Evolutionary conservation across 1,140 invertebrate genomes (phyloP), one percentile per base, ranked within the genome.

Genomic region (Lutraria rhynchaena): DNA sequence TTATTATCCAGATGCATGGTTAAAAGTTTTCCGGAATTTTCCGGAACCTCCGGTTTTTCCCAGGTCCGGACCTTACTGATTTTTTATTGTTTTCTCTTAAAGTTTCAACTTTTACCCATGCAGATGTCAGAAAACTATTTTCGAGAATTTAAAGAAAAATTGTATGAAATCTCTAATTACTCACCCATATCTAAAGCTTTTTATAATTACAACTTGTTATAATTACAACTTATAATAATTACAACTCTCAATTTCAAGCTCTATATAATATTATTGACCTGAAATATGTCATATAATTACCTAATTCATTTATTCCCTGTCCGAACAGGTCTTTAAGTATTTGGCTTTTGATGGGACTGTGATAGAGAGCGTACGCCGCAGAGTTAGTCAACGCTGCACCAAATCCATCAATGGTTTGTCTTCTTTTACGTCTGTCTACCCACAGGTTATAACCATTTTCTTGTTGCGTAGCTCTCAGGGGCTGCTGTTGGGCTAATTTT

Each of bases 341-440:
- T 57, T 83, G 57, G 51, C 78, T 65, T 41, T 80, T 41, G 49
- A 75, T 60, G 31, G 80, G 80, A 63, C 85, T 86, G 35, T 83
- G 46, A 49, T 80, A 83, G 17, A 86, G 74, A 41, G 75, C 82
- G 33, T 76, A 86, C 24, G 85, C 85, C 9, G 85, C 85, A 0
- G 85, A 76, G 49, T 83, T 86, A 22, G 85, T 82, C 22, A 86
- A 24, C 0, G 85, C 82, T 1, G 78, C 85, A 41, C 85, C 85
- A 71, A 86, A 86, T 11, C 85, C 82, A 4, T 78, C 73, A 29
- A 86, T 84, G 11, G 74, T 60, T 33, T 86, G 85, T 31, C 83
- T 70, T 29, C 69, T 53, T 24, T 63, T 80, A n/a, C 29, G 80
- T n/a, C 63, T 57, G 35, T 86, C 61, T 4, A 86, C 57, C 69